phyloP scores from a whole-genome alignment of 2,797 vertebrate species.

The Basileuterus tristriatus region DNA sequence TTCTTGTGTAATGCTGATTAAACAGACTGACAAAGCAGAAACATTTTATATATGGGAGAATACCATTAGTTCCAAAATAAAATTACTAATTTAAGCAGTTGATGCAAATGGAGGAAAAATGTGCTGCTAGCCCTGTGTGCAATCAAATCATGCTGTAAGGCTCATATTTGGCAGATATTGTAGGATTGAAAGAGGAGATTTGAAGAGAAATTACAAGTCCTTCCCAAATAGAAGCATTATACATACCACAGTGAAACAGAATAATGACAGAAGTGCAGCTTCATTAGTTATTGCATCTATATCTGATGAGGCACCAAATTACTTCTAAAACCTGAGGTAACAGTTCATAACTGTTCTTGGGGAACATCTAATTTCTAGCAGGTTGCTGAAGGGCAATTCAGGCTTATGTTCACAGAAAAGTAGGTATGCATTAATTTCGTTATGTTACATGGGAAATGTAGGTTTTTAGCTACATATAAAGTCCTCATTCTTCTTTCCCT shows the following conservation, averaged over 20 bases:
- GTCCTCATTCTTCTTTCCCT: neutral
- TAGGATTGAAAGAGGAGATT: neutral
- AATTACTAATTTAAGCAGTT: constrained; percentile 49
- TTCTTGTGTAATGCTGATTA: constrained; percentile 3
- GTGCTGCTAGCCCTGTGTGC: neutral
- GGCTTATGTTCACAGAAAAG: neutral
- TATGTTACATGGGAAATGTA: neutral
- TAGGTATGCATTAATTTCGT: neutral
- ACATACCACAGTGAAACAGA: neutral
- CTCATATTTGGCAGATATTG: neutral
- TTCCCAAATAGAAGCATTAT: neutral
- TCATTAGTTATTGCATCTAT: neutral
- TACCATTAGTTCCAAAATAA: constrained; percentile 51
- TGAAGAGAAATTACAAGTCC: neutral
- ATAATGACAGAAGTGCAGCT: neutral
- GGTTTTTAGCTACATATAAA: neutral
- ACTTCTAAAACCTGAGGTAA: neutral
- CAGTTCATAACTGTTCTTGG: neutral
- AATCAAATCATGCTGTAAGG: neutral
- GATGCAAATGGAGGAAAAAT: constrained; percentile 34
- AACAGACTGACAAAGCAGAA: constrained; percentile 38
- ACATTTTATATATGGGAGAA: constrained; percentile 12
- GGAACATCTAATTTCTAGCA: neutral
- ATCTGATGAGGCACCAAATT: neutral
- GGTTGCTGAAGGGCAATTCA: neutral